phyloP scores from a whole-genome alignment of 1,140 invertebrate species.

The Drosophila kikkawai region DNA sequence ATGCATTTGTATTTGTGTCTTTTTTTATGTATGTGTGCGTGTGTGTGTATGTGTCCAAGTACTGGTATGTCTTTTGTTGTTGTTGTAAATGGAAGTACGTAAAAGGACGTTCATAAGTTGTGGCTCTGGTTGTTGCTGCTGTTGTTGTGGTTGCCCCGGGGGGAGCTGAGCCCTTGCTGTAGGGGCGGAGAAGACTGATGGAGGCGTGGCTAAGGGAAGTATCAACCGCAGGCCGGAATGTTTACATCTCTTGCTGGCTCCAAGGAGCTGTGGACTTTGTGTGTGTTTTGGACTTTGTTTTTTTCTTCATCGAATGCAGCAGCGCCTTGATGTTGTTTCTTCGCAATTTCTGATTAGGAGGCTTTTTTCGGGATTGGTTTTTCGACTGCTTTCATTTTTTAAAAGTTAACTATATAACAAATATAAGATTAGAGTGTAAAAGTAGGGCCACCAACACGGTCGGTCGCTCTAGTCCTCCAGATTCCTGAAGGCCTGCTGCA shows the following conservation, averaged over 20 bases:
- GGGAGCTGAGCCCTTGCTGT: slow-evolving; percentile 6
- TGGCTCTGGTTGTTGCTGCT: slow-evolving; percentile 39
- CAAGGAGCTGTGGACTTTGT: slow-evolving; percentile 49
- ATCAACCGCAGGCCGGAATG: slow-evolving; percentile 80
- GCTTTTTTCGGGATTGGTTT: slow-evolving; percentile 45
- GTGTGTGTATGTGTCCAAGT: slow-evolving; percentile 40
- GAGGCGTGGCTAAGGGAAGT: slow-evolving; percentile 35
- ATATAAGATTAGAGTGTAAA: slow-evolving; percentile 81
- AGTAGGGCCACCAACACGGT: slow-evolving; percentile 60
- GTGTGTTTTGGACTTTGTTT: slow-evolving; percentile 58
- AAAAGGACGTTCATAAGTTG: slow-evolving; percentile 71
- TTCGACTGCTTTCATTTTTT: slow-evolving; percentile 60
- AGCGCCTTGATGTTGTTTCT: slow-evolving; percentile 48
- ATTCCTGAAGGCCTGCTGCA: slow-evolving; percentile 98
- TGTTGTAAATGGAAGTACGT: slow-evolving; percentile 68
- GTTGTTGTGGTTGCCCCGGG: slow-evolving; percentile 9
- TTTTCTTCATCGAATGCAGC: slow-evolving; percentile 36
- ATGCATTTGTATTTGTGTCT: slow-evolving; percentile 73
- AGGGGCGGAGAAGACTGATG: slow-evolving; percentile 2
- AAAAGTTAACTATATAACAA: slow-evolving; percentile 83
- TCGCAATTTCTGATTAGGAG: slow-evolving; percentile 37
- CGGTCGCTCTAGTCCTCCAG: slow-evolving; percentile 94
- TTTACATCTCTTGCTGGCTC: slow-evolving; percentile 65
- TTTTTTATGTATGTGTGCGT: slow-evolving; percentile 41
- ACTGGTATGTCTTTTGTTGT: slow-evolving; percentile 40